Evolutionary conservation across 2,113 vertebrate species (phyloP).

Genomic region (Melanotaenia duboulayi): DNA sequence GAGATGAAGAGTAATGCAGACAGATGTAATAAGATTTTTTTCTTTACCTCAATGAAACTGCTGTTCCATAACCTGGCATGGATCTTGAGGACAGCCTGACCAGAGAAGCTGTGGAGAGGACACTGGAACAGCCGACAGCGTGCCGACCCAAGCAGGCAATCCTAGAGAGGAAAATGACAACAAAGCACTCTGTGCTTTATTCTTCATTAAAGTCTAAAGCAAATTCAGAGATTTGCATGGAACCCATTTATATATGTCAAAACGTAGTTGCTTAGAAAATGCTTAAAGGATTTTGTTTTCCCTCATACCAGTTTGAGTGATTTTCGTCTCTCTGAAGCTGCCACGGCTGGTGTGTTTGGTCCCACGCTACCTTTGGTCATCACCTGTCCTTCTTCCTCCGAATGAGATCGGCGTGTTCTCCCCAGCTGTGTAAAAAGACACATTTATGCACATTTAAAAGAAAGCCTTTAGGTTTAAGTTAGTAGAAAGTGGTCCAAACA

Average conservation of each 20-base stretch:
- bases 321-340: constrained; percentile 85
- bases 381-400: constrained; percentile 70
- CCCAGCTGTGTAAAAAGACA: constrained; percentile 39
- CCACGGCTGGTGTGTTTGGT: constrained; percentile 78
- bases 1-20: neutral
- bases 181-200: neutral
- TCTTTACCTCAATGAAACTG: constrained; percentile 91
- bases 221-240: neutral
- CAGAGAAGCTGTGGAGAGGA: constrained; percentile 89
- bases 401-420: constrained; percentile 76
- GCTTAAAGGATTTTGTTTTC: neutral
- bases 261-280: too few species aligned
- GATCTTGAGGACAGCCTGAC: constrained; percentile 83
- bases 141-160: constrained; percentile 88
- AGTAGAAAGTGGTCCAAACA: neutral
- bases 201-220: neutral
- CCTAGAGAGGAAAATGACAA: constrained; percentile 72
- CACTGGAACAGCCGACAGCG: constrained; percentile 88
- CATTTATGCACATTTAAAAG: constrained; percentile 5
- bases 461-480: neutral
- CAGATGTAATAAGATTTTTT: neutral
- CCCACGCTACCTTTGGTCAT: constrained; percentile 54
- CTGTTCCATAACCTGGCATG: constrained; percentile 92
- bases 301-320: constrained; percentile 88
- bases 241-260: neutral